phyloP scores from a whole-genome alignment of 2,797 vertebrate species.

The Antennarius maculatus region DNA sequence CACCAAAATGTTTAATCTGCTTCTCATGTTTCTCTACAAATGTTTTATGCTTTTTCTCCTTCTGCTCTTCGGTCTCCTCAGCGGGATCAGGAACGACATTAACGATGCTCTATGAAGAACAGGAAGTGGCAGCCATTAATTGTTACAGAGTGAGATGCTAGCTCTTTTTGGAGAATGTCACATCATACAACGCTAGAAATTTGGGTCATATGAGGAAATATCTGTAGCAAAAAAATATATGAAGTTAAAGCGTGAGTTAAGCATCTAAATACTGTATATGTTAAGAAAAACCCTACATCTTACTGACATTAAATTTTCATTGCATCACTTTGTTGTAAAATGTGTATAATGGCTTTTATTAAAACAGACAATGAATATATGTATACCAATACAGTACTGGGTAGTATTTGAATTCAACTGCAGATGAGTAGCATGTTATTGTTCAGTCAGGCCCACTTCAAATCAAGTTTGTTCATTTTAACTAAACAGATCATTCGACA shows the following conservation, averaged over 20 bases:
- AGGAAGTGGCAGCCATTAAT: conserved; percentile 16
- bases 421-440: no score
- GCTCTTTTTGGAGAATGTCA: neutral
- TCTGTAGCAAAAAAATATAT: neutral
- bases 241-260: neutral
- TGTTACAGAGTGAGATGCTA: neutral
- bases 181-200: neutral
- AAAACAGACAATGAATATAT: no score
- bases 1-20: conserved; percentile 94
- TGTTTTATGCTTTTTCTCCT: conserved; percentile 92
- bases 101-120: conserved; percentile 85
- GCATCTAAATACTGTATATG: no score
- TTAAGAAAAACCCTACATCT: no score
- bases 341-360: no score
- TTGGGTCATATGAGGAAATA: neutral
- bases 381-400: no score
- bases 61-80: conserved; percentile 90
- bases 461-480: no score
- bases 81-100: conserved; percentile 82
- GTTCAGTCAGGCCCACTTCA: no score
- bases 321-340: no score
- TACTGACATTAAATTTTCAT: no score
- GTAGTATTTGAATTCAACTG: no score
- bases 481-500: no score
- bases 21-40: conserved; percentile 94